phyloP scores from a whole-genome alignment of 2,113 vertebrate species.

The Megaptera novaeangliae region DNA sequence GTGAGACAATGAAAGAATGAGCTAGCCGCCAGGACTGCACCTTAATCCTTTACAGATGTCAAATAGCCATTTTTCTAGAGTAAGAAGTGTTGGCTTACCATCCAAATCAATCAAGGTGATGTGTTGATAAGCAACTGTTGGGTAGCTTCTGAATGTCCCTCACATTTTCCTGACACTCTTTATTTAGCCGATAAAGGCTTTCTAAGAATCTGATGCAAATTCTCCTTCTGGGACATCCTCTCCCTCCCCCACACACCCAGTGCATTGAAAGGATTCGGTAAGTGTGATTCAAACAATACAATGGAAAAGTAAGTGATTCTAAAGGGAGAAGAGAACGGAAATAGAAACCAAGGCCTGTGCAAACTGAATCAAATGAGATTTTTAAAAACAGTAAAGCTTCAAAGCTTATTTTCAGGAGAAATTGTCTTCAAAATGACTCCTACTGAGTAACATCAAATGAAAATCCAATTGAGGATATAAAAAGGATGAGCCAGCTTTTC shows the following conservation, averaged over 20 bases:
- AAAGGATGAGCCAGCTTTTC: constrained; percentile 48
- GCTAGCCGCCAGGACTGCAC: too few species aligned
- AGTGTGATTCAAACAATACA: not conserved
- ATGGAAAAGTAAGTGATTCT: constrained; percentile 4
- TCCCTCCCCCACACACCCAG: not conserved
- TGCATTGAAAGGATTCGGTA: not conserved
- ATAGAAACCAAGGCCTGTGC: constrained; percentile 1
- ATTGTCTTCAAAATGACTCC: constrained; percentile 61
- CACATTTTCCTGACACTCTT: not conserved
- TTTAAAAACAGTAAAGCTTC: constrained; percentile 57
- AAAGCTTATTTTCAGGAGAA: constrained; percentile 61
- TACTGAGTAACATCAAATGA: constrained; percentile 50
- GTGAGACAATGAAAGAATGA: not conserved
- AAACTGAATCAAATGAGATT: constrained; percentile 46
- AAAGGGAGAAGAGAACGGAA: not conserved
- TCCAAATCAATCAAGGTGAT: not conserved
- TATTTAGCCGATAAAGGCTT: not conserved
- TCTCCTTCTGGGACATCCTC: not conserved
- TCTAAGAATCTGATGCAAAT: not conserved
- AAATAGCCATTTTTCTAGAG: not conserved
- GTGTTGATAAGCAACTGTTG: not conserved
- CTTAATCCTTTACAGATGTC: not conserved
- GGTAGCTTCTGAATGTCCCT: not conserved
- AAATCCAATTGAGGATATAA: constrained; percentile 59
- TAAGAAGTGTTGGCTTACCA: not conserved